phyloP scores from a whole-genome alignment of 2,888 invertebrate species.

The Caenorhabditis macrosperma region DNA sequence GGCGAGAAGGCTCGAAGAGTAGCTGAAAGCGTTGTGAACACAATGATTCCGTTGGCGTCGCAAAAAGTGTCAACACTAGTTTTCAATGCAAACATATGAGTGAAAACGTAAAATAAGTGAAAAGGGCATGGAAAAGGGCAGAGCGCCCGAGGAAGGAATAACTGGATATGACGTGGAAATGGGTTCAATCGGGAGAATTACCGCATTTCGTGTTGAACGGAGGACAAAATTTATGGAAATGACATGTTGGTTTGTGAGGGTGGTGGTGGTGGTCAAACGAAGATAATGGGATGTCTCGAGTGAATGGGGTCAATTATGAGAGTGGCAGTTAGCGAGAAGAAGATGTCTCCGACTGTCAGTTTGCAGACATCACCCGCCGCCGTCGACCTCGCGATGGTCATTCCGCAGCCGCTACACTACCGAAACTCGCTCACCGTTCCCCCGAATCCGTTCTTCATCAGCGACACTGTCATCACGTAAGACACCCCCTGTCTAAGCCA shows the following conservation, averaged over 20 bases:
- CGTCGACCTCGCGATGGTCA: conserved; percentile 29
- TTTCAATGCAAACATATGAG: not conserved
- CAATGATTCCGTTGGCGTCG: no score
- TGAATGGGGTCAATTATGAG: conserved; percentile 36
- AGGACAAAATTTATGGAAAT: conserved; percentile 29
- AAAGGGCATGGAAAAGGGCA: not conserved
- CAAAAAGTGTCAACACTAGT: not conserved
- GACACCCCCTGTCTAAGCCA: not conserved
- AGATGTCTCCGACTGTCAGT: not conserved
- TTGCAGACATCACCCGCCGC: conserved; percentile 42
- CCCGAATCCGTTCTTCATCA: conserved; percentile 48
- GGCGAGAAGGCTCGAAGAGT: not conserved
- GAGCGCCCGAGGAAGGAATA: not conserved
- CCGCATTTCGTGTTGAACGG: not conserved
- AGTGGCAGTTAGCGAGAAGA: conserved; percentile 7
- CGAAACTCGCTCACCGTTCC: conserved; percentile 49
- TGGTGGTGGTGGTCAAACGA: not conserved
- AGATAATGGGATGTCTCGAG: conserved; percentile 6
- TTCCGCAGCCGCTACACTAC: conserved; percentile 25
- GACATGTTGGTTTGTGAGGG: conserved; percentile 4
- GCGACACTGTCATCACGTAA: conserved; percentile 45
- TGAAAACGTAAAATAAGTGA: not conserved
- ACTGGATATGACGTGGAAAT: not conserved
- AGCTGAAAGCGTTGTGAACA: no score
- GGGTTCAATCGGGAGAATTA: not conserved